A percentile compares a stretch with the other conserved stretches of the same genome.
phyloP scores from a whole-genome alignment of 2,113 vertebrate genomes.

The Puma concolor region DNA sequence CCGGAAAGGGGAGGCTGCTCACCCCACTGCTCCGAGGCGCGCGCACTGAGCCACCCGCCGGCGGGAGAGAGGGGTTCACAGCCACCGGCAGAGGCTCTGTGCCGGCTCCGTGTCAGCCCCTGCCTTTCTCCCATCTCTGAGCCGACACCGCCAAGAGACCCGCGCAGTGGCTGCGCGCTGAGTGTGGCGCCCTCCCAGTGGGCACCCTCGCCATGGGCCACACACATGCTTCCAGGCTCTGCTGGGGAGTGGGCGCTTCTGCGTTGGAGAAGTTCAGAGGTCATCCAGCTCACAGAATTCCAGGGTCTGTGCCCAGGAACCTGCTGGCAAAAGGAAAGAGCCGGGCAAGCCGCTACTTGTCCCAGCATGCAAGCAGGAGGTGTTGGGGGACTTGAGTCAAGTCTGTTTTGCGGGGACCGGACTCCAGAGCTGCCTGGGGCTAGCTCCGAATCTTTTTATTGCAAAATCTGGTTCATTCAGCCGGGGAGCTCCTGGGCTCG shows the following conservation, averaged over 20 bases:
- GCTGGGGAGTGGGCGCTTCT: constrained; percentile 13
- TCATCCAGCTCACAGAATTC: background rate
- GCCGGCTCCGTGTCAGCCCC: background rate
- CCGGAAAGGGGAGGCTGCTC: background rate
- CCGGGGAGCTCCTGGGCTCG: background rate
- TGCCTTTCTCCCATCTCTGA: background rate
- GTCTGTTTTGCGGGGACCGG: background rate
- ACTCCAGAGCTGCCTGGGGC: background rate
- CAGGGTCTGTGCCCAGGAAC: constrained; percentile 39
- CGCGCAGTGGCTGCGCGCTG: background rate
- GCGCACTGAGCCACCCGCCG: constrained; percentile 19
- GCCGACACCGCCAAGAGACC: background rate
- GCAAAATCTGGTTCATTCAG: background rate
- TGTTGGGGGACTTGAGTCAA: background rate
- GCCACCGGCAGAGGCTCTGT: background rate
- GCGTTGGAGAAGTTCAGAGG: background rate
- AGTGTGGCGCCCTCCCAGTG: background rate
- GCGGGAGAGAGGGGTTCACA: background rate
- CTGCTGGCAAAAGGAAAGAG: background rate
- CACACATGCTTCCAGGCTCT: background rate
- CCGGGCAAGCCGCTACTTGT: constrained; percentile 54
- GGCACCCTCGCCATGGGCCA: background rate
- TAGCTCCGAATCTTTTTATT: background rate
- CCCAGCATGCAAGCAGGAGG: background rate
- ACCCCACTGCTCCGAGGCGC: constrained; percentile 24